Base-by-base conservation (phyloP, 1,140 invertebrate genomes). In the Neelides sp. region DNA sequence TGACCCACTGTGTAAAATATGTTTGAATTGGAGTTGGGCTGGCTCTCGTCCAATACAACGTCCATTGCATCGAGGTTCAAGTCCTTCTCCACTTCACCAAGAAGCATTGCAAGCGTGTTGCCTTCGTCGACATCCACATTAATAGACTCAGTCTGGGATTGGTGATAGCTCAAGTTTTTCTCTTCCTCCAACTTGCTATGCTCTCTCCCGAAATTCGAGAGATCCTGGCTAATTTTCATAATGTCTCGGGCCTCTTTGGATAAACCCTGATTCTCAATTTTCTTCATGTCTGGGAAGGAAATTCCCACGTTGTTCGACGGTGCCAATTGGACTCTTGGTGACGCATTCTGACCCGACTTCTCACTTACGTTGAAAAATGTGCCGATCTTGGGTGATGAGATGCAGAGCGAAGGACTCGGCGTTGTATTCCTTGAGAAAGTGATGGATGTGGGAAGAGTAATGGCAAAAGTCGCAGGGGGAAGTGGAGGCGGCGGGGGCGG, bases 401-500 rank as follows among this genome's bases (percentile, higher is more conserved):
- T 44, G 4, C n/a, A 3, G 5, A 3, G 5, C 10, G 28, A 15
- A 30, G 28, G 45, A n/a, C n/a, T n/a, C n/a, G n/a, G n/a, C n/a
- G n/a, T n/a, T n/a, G n/a, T n/a, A n/a, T n/a, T n/a, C 2, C 41
- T 15, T 19, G 49, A 40, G 47, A 65, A 59, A 39, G 67, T 62
- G 3, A 72, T 59, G 10, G 65, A 60, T 28, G 63, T 68, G 8
- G 71, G 71, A 36, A 73, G 58, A 50, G 71, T 71, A 20, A 73
- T 64, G 10, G 70, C 64, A 56, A 73, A 72, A 3, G 67, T 68
- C 2, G 69, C 64, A 19, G 70, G 60, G 19, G 71, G 71, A 30
- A 73, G 65, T 1, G 70, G 71, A 3, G 69, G 70, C 15, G 70
- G 69, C 1, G 67, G 66, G 5, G 71, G 68, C 5, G 51, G 55